Evolutionary conservation across 2,797 vertebrate genomes (phyloP), one percentile per base, ranked within the genome.

Genomic region (Iguana delicatissima): DNA sequence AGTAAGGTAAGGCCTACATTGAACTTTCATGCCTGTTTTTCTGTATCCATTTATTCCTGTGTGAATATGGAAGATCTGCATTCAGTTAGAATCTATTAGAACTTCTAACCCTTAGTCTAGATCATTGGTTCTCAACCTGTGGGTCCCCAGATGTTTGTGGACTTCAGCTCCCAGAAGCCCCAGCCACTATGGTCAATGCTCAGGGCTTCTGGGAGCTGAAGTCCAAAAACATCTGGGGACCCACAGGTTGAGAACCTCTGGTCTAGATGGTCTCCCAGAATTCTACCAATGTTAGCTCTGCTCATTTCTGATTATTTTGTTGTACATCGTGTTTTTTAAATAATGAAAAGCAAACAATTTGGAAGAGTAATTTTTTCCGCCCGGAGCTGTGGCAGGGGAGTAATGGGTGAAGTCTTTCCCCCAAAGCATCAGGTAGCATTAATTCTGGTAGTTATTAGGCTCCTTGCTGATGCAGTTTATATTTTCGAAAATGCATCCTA

Each of bases 1-100:
- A 85, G 84, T 4, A 94, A 97, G 97, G 98, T 99, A 72, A 97
- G 96, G 0, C 64, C 81, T 14, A 2, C 4, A 50, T 1, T 79
- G 42, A 6, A 2, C 1, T 0, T 1, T 6, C 9, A 35, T 0
- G 18, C 5, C 16, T 6, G 0, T 0, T 77, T 0, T 9, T 64
- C 69, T 79, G 4, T 8, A 46, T 14, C 89, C 6, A 1, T 16
- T 52, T 83, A 35, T 26, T 35, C 0, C 1, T 32, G 0, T 80
- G 9, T 46, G 14, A 35, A 62, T 59, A 0, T n/a, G 76, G 50
- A 50, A 20, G 67, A 12, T 69, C 10, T 38, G 12, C 50, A 77
- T 9, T 29, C 6, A 5, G 8, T 81, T 4, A 4, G 29, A 13
- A 13, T 69, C 29, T 69, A 32, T 69, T 69, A 69, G 32, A 32